Base-by-base conservation (phyloP, 2,888 invertebrate genomes). In the Tupiocoris notatus region DNA sequence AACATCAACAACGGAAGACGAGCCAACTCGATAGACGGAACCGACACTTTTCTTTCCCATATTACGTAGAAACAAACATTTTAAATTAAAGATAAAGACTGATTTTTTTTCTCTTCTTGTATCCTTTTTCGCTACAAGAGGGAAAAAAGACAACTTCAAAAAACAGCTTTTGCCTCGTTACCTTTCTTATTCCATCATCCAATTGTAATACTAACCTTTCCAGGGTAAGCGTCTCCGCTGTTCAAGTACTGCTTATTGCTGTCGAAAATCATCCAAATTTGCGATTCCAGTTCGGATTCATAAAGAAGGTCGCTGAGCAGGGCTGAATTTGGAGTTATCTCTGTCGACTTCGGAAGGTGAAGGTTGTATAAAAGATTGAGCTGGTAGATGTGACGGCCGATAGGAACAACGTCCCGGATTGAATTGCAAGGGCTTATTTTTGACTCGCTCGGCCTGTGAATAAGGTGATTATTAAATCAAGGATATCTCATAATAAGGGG, bases 181-280 rank as follows among this genome's bases (percentile, higher is more conserved):
- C 39, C 22, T 67, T 67, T 39, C 17, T 39, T 56, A 67, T 24
- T n/a, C n/a, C n/a, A n/a, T n/a, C n/a, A n/a, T n/a, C n/a, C 39
- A 77, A 76, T 54, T 76, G 1, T 25, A 2, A 62, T 39, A 39
- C 39, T 12, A 39, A 92, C 92, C 86, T 92, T 92, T 21, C 88
- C 88, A 0, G 96, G 93, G 84, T 93, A 96, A 1, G 96, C 95
- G 84, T 97, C 96, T 0, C 97, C 96, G 79, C 91, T 89, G 68
- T 89, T 89, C 81, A 97, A 84, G 76, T 92, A 88, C 82, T 94
- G 92, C 85, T 98, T 98, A 84, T 94, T 94, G 76, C 87, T 85
- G 85, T 97, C 96, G 86, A 92, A 98, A 78, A 98, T 82, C 92
- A 97, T 94, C 96, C 98, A 98, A 84, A 98, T 87, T 85, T 98